Percentiles rank a stretch among this genome's conserved stretches.
phyloP scores from a whole-genome alignment of 1,140 invertebrate species.

The Archivesica marissinica region DNA sequence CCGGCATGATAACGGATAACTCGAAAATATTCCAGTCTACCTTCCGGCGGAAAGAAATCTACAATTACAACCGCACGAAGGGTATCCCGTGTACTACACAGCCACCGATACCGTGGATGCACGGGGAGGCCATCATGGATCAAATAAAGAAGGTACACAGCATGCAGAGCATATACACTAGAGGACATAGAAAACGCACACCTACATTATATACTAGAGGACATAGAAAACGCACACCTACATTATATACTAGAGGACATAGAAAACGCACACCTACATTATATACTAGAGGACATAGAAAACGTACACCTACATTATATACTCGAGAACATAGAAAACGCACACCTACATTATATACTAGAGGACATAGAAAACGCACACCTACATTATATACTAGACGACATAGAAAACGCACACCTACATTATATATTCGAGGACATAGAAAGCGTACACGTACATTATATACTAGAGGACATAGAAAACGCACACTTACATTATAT shows the following conservation, averaged over 20 bases:
- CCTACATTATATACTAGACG: too few relatives aligned
- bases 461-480: too few relatives aligned
- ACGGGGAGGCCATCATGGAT: constrained; percentile 71
- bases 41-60: constrained; percentile 75
- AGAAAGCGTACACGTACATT: too few relatives aligned
- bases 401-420: too few relatives aligned
- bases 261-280: not conserved
- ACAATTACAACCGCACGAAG: constrained; percentile 76
- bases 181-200: not conserved
- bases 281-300: not conserved
- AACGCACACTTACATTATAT: too few relatives aligned
- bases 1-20: constrained; percentile 71
- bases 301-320: not conserved
- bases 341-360: too few relatives aligned
- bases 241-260: not conserved
- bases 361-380: too few relatives aligned
- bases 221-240: not conserved
- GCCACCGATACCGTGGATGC: constrained; percentile 76
- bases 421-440: too few relatives aligned
- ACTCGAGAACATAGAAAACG: not conserved
- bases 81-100: constrained; percentile 74
- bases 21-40: constrained; percentile 76
- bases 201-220: not conserved
- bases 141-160: constrained; percentile 70
- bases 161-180: not conserved